A percentile compares a stretch with the other conserved stretches of the same genome.
These are phyloP conservation scores for Meda fulgida DNA, from an alignment of 2,797 vertebrate species.

Conservation along the genomic window DNA sequence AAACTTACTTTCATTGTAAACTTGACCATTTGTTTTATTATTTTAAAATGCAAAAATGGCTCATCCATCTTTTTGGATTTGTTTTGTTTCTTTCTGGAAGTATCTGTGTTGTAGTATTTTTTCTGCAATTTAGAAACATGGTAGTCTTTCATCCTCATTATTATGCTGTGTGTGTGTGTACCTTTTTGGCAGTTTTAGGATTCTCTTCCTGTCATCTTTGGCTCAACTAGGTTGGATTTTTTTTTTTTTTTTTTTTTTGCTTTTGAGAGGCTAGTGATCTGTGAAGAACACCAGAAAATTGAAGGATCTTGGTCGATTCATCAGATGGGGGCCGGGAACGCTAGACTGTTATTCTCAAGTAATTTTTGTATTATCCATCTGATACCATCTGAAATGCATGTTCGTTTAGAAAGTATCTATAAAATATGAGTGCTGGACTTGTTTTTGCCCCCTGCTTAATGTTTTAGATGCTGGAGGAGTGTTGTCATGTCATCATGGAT, in stretches of 20 bases:
- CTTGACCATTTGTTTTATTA: slow-evolving; percentile 62
- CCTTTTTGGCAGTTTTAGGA: slow-evolving; percentile 47
- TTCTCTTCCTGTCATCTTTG: slow-evolving; percentile 64
- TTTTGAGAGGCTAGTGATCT: slow-evolving; percentile 59
- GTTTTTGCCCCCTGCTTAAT: not conserved
- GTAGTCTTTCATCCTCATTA: slow-evolving; percentile 70
- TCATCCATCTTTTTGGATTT: slow-evolving; percentile 19
- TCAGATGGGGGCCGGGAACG: slow-evolving; percentile 65
- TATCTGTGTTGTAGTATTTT: slow-evolving; percentile 58
- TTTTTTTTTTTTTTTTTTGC: slow-evolving; percentile 42
- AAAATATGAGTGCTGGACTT: slow-evolving; percentile 38
- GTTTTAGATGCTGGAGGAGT: slow-evolving; percentile 13
- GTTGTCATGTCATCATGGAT: slow-evolving; percentile 21
- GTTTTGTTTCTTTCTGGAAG: slow-evolving; percentile 68
- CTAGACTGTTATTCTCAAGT: slow-evolving; percentile 61
- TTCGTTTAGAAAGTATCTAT: slow-evolving; percentile 37
- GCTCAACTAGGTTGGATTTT: slow-evolving; percentile 58
- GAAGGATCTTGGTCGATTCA: slow-evolving; percentile 62
- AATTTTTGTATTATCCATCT: slow-evolving; percentile 51
- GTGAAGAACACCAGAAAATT: slow-evolving; percentile 69
- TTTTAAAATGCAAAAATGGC: slow-evolving; percentile 54
- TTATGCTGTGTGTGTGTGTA: slow-evolving; percentile 67
- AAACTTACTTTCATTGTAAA: slow-evolving; percentile 83
- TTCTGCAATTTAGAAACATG: slow-evolving; percentile 65
- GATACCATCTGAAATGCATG: not conserved